Conservation (phyloP, 2,113 vertebrate genomes). For the Sapayoa aenigma region DNA sequence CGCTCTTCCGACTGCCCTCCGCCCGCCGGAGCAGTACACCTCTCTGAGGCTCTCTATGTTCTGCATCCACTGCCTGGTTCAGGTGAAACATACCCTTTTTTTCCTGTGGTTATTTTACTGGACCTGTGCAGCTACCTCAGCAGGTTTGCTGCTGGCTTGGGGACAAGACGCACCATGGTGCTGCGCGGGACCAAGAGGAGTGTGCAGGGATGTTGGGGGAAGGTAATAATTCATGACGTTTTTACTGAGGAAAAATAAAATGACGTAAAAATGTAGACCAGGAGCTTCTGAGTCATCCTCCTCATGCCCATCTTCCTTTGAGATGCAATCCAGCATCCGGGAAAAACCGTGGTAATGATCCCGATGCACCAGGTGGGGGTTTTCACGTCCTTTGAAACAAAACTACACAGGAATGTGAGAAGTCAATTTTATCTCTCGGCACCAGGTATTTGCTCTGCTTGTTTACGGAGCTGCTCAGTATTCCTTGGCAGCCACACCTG, state of each 20-base stretch:
- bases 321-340: fast-evolving
- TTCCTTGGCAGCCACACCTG: not conserved
- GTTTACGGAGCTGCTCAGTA: not conserved
- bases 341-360: not conserved
- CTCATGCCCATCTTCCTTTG: not conserved
- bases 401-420: not conserved
- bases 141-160: not conserved
- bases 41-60: fast-evolving
- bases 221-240: not conserved
- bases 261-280: not conserved
- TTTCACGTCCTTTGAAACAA: not conserved
- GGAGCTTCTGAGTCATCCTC: not conserved
- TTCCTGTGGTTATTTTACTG: fast-evolving
- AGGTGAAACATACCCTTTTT: not conserved
- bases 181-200: not conserved
- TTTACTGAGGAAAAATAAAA: not conserved
- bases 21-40: not conserved
- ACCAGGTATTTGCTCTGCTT: not conserved
- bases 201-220: not conserved
- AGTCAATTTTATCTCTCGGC: not conserved
- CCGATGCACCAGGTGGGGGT: not conserved
- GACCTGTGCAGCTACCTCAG: not conserved
- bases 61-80: not conserved
- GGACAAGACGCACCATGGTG: not conserved
- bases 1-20: fast-evolving